These are phyloP conservation scores for Pachyramphus minor DNA, from an alignment of 2,113 vertebrate genomes.

Conservation along the genomic window DNA sequence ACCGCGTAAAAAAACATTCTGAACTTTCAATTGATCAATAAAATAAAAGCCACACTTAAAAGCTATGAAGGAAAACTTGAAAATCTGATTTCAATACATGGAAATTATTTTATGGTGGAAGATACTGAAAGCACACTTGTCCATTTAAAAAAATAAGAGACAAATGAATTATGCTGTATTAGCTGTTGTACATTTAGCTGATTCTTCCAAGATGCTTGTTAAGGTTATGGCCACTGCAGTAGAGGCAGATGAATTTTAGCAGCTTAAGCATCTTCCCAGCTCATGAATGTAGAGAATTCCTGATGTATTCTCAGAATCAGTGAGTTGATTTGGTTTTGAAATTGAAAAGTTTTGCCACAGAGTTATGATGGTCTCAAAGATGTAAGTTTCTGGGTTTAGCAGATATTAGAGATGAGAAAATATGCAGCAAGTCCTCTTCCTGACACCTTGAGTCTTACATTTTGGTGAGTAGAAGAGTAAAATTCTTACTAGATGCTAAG, in stretches of 20 bases:
- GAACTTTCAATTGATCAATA: neutral
- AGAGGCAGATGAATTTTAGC: neutral
- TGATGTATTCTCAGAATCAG: neutral
- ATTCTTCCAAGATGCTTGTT: neutral
- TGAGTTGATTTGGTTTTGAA: neutral
- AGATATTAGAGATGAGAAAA: neutral
- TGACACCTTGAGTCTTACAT: neutral
- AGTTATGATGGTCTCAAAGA: neutral
- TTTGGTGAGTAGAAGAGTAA: neutral
- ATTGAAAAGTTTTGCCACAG: neutral
- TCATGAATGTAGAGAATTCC: neutral
- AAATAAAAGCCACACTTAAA: neutral
- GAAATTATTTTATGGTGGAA: neutral
- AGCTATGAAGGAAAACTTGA: neutral
- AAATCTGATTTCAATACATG: neutral
- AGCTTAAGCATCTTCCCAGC: neutral
- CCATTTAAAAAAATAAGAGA: neutral
- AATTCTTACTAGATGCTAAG: neutral
- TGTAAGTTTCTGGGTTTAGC: neutral
- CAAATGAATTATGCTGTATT: neutral
- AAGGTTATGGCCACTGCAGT: neutral
- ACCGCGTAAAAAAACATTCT: neutral
- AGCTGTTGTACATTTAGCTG: neutral
- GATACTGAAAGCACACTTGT: neutral
- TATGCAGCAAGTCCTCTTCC: accelerated